Percentiles rank a stretch among this genome's conserved stretches.
These are phyloP conservation scores for Protomyctophum bolini DNA, from an alignment of 2,113 vertebrate genomes.

Conservation along the genomic window DNA sequence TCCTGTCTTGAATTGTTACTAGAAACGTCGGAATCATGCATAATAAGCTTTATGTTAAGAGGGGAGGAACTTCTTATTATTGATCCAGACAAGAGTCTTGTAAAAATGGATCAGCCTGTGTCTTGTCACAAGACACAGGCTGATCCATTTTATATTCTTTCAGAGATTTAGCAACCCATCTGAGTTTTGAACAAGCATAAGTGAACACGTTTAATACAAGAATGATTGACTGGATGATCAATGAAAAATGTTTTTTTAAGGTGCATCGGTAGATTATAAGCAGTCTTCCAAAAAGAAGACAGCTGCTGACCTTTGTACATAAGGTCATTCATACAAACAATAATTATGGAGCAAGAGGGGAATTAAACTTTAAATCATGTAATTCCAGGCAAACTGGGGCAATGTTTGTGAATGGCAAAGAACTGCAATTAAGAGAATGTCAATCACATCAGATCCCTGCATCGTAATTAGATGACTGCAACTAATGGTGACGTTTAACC, in stretches of 20 bases:
- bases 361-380: constrained; percentile 29
- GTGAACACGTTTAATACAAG: not conserved
- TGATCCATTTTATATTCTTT: not conserved
- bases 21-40: too few relatives aligned
- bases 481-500: too few relatives aligned
- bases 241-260: constrained; percentile 5
- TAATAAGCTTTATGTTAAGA: not conserved
- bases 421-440: constrained; percentile 35
- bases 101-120: too few relatives aligned
- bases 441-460: constrained; percentile 4
- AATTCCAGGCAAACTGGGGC: not conserved
- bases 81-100: not conserved
- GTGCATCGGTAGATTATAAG: constrained; percentile 33
- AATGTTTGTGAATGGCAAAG: constrained; percentile 11
- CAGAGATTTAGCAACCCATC: too few relatives aligned
- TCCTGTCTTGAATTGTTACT: too few relatives aligned
- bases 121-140: not conserved
- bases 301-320: constrained; percentile 55
- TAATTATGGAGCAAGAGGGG: constrained; percentile 22
- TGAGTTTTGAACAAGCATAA: not conserved
- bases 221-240: constrained; percentile 30
- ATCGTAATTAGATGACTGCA: too few relatives aligned
- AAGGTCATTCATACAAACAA: constrained; percentile 42
- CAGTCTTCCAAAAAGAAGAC: constrained; percentile 35
- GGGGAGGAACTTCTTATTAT: not conserved